A percentile compares a stretch with the other conserved stretches of the same genome.
These are phyloP conservation scores for Lycocorax pyrrhopterus DNA, from an alignment of 2,113 vertebrate genomes.

Conservation along the genomic window DNA sequence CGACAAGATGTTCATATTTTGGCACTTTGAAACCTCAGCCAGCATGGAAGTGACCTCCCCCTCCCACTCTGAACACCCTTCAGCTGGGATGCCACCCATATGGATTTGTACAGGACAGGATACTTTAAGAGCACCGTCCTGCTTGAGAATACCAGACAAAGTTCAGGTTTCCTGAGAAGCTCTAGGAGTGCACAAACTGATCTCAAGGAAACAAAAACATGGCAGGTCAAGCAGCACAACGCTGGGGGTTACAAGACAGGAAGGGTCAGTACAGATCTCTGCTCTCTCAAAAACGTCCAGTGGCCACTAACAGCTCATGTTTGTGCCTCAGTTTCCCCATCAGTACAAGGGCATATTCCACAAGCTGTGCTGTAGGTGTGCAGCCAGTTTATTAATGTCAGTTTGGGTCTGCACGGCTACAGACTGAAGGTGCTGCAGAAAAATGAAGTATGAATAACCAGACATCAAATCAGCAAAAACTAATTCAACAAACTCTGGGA, in stretches of 20 bases:
- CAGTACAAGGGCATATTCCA: not conserved
- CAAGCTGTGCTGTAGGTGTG: not conserved
- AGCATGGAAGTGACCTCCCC: not conserved
- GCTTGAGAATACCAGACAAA: not conserved
- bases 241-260: not conserved
- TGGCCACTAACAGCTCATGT: not conserved
- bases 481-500: not conserved
- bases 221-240: not conserved
- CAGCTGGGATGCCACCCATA: constrained; percentile 2
- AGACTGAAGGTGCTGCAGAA: not conserved
- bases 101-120: not conserved
- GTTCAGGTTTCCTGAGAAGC: not conserved
- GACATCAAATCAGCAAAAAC: not conserved
- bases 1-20: constrained; percentile 30
- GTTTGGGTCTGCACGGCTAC: not conserved
- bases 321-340: not conserved
- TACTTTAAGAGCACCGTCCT: not conserved
- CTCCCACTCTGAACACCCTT: not conserved
- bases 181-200: not conserved
- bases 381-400: not conserved
- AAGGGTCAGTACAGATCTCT: not conserved
- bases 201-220: rapidly evolving
- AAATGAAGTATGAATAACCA: not conserved
- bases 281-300: not conserved
- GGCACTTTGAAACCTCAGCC: not conserved